Base-by-base conservation (phyloP, 2,797 vertebrate species). In the Danionella dracula region DNA sequence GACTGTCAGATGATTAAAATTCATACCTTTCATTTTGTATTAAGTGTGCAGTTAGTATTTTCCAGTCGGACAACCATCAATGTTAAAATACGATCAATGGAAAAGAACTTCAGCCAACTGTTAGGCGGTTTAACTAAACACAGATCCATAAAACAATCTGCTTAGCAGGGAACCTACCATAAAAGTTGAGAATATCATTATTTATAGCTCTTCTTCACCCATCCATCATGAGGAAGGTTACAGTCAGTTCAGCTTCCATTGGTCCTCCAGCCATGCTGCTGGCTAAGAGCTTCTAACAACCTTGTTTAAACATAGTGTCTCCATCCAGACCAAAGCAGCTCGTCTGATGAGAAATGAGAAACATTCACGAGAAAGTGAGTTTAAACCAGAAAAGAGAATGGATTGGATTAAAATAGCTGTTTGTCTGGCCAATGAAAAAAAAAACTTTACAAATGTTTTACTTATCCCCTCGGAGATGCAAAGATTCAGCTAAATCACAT, bases 141-240 rank as follows among this genome's bases (percentile, higher is more conserved):
- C 38, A 21, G 27, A 27, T 12, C 23, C 27, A 35, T 71, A 74
- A 59, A 63, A 67, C 64, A 11, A 37, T 40, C 34, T 42, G 46
- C 45, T 65, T 58, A 45, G 48, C 53, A 69, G 53, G 68, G 53
- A 62, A 58, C 63, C 68, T 57, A 66, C 41, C 63, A 63, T 8
- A 32, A 44, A 15, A 51, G 15, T 13, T 21, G 31, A 31, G 23
- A 19, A 32, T 29, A 45, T 42, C 46, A 37, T 21, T 23, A 38
- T 65, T 46, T 46, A 53, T 44, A 20, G 29, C 46, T 46, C 9
- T 10, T 64, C 40, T 42, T 57, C 53, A 59, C 38, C 40, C 38
- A 48, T 67, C 20, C 34, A 51, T 70, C 62, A 58, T 42, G 4
- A 15, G 2, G 23, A 41, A 60, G 46, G 67, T 67, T 67, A 67